phyloP scores from a whole-genome alignment of 2,888 invertebrate genomes.

The Drymonia ruficornis region DNA sequence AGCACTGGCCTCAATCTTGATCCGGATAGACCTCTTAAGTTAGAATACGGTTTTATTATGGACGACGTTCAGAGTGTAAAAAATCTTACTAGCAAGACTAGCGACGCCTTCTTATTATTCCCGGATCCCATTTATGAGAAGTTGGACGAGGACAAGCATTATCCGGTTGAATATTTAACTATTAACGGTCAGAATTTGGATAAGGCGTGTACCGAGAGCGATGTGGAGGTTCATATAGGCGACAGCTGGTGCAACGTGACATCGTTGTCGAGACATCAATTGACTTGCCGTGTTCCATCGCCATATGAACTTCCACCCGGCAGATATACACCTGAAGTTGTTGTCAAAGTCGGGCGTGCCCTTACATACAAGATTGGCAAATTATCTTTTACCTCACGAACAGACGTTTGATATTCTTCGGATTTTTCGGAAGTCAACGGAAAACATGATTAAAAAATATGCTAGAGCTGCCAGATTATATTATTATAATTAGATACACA shows the following conservation, averaged over 20 bases:
- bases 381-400: constrained; percentile 93
- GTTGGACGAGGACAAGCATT: constrained; percentile 96
- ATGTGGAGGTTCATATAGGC: constrained; percentile 95
- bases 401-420: constrained; percentile 91
- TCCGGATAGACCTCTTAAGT: constrained; percentile 91
- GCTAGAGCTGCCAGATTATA: too few relatives aligned
- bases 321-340: constrained; percentile 90
- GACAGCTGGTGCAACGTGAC: constrained; percentile 97
- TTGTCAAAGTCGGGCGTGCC: constrained; percentile 94
- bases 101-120: constrained; percentile 92
- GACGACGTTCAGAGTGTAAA: constrained; percentile 95
- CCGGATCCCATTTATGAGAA: constrained; percentile 96
- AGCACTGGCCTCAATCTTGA: constrained; percentile 88
- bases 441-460: constrained; percentile 99
- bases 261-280: constrained; percentile 94
- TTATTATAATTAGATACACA: too few relatives aligned
- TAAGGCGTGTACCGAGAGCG: constrained; percentile 94
- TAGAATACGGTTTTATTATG: constrained; percentile 98
- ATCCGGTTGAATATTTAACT: constrained; percentile 97
- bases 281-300: constrained; percentile 97
- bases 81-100: constrained; percentile 88
- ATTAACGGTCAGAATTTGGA: constrained; percentile 97
- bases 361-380: constrained; percentile 94
- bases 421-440: constrained; percentile 97
- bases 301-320: constrained; percentile 87